Conservation (phyloP, 2,113 vertebrate species). For the Gallinago paraguaiae region DNA sequence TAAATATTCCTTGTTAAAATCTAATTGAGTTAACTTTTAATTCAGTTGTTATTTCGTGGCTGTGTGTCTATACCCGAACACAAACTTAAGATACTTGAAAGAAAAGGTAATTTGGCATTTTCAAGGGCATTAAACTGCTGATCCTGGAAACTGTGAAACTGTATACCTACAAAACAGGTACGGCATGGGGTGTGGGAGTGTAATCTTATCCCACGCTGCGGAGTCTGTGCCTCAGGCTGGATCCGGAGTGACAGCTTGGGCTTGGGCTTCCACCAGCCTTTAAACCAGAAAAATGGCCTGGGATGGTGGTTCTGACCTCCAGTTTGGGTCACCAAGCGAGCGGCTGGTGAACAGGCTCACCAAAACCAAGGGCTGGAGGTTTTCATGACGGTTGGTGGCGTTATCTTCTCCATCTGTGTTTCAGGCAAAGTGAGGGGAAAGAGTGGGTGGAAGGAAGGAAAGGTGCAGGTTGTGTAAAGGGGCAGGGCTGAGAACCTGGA, state of each 20-base stretch:
- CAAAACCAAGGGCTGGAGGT: not conserved
- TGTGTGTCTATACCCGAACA: not conserved
- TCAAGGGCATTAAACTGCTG: not conserved
- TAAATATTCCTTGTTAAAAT: not conserved
- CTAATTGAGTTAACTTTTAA: not conserved
- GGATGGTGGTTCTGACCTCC: not conserved
- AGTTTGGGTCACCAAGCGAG: not conserved
- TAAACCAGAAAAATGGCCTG: not conserved
- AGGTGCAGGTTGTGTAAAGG: not conserved
- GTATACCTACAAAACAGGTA: constrained; percentile 39
- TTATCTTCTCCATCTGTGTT: not conserved
- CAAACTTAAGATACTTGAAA: not conserved
- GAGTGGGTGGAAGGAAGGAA: not conserved
- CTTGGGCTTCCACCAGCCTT: not conserved
- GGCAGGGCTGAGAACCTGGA: not conserved
- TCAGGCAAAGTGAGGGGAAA: not conserved
- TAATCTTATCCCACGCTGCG: not conserved
- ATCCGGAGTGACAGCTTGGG: not conserved
- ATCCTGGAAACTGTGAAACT: constrained; percentile 42
- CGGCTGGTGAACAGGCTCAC: not conserved
- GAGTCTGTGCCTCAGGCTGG: constrained; percentile 2
- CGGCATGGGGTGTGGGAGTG: constrained; percentile 18
- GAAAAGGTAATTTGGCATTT: not conserved
- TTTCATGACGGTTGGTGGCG: not conserved
- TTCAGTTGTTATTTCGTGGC: not conserved